phyloP scores from a whole-genome alignment of 2,888 invertebrate genomes.

The Epistrophella euchroma region DNA sequence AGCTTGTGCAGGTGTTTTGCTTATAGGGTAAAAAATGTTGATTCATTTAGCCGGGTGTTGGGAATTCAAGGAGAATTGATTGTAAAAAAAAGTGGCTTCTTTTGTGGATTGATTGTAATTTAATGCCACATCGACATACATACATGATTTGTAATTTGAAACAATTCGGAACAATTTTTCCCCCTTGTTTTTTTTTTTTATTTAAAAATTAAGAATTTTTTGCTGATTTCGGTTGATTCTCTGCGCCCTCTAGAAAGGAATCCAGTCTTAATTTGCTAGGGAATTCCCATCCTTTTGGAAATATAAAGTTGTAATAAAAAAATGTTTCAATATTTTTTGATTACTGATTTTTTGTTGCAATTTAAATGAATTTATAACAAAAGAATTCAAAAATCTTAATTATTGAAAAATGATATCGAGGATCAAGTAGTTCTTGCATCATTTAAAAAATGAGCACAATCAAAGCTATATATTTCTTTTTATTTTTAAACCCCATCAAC shows the following conservation, averaged over 20 bases:
- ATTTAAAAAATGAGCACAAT: not conserved
- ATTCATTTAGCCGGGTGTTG: slow-evolving; percentile 59
- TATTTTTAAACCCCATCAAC: not conserved
- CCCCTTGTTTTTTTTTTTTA: not conserved
- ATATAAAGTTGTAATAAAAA: no score
- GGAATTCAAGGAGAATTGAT: slow-evolving; percentile 43
- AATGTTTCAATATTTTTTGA: no score
- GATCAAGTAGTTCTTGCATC: no score
- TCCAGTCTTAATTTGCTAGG: not conserved
- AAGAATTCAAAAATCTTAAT: no score
- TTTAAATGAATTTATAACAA: no score
- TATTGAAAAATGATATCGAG: no score
- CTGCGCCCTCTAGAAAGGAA: not conserved
- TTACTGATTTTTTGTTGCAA: no score
- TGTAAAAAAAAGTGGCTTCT: slow-evolving; percentile 44
- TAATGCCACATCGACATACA: slow-evolving; percentile 46
- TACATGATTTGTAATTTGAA: slow-evolving; percentile 62
- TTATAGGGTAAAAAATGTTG: slow-evolving; percentile 51
- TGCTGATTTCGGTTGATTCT: not conserved
- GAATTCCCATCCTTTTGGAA: not conserved
- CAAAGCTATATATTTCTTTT: not conserved
- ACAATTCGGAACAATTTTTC: slow-evolving; percentile 63
- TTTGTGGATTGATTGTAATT: slow-evolving; percentile 63
- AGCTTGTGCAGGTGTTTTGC: slow-evolving; percentile 58
- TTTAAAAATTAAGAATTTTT: not conserved